Conservation (phyloP, 23 tunicate genomes). For the Aplidium turbinatum region DNA sequence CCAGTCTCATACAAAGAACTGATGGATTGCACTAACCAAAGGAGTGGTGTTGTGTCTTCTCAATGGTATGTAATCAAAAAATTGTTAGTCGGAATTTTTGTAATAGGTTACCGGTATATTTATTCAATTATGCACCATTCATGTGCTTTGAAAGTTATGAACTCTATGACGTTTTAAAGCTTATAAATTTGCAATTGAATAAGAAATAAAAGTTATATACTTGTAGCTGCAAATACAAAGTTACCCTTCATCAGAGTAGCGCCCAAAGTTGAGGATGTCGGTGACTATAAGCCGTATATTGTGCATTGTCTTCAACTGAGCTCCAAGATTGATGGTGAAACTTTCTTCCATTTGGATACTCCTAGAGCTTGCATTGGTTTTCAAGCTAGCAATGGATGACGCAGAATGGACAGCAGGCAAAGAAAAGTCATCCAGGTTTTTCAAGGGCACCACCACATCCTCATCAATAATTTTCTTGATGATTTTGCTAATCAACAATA, state of each 20-base stretch:
- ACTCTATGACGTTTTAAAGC: too few species aligned
- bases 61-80: too few species aligned
- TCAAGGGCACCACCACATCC: neutral
- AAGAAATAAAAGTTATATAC: too few species aligned
- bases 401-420: neutral
- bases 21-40: too few species aligned
- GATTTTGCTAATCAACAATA: slow-evolving; percentile 29
- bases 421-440: neutral
- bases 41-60: too few species aligned
- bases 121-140: too few species aligned
- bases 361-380: slow-evolving; percentile 20
- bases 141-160: too few species aligned
- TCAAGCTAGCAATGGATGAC: neutral
- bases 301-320: slow-evolving; percentile 96
- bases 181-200: too few species aligned
- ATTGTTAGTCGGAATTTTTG: too few species aligned
- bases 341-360: slow-evolving; percentile 76
- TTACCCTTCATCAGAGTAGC: slow-evolving; percentile 56
- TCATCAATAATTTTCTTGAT: slow-evolving; percentile 51
- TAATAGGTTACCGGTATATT: too few species aligned
- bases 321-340: slow-evolving; percentile 94
- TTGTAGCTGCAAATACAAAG: too few species aligned
- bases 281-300: slow-evolving; percentile 78
- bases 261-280: slow-evolving; percentile 67
- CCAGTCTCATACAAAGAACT: too few species aligned